Conservation (phyloP, 2,888 invertebrate genomes). For the Tromatobia lineatoria region DNA sequence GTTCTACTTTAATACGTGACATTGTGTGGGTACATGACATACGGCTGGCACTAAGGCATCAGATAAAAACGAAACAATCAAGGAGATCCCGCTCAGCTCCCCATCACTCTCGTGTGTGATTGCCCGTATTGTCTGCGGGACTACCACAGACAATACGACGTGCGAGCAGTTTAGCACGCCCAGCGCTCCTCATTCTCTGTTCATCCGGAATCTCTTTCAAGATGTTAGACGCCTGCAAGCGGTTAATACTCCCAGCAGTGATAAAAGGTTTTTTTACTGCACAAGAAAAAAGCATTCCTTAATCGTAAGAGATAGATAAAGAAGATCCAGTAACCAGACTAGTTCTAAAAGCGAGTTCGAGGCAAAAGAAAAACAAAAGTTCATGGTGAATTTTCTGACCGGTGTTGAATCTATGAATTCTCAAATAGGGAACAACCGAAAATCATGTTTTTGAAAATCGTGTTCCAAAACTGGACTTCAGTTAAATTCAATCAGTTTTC, state of each 20-base stretch:
- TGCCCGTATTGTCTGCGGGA: slow-evolving; percentile 71
- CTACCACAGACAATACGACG: slow-evolving; percentile 67
- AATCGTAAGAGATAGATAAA: background rate
- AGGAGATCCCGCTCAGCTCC: slow-evolving; percentile 54
- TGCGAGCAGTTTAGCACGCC: slow-evolving; percentile 66
- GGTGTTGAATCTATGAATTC: too few species aligned
- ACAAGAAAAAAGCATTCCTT: background rate
- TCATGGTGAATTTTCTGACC: too few species aligned
- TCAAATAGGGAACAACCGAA: too few species aligned
- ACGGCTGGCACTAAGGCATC: slow-evolving; percentile 24
- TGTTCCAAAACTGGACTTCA: too few species aligned
- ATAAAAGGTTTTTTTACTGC: slow-evolving; percentile 34
- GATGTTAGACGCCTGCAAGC: slow-evolving; percentile 36
- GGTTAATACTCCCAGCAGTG: background rate
- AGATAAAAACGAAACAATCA: slow-evolving; percentile 71
- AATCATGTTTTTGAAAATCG: too few species aligned
- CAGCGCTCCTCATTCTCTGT: slow-evolving; percentile 33
- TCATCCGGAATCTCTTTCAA: slow-evolving; percentile 53
- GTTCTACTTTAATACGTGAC: background rate
- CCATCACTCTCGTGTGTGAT: slow-evolving; percentile 69
- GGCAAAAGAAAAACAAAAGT: too few species aligned
- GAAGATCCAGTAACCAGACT: background rate
- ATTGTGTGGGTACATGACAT: background rate
- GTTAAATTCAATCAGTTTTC: too few species aligned
- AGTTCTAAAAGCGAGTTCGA: too few species aligned